These are phyloP conservation scores for Allophyes oxyacanthae DNA, from an alignment of 2,888 invertebrate species.

Conservation along the genomic window DNA sequence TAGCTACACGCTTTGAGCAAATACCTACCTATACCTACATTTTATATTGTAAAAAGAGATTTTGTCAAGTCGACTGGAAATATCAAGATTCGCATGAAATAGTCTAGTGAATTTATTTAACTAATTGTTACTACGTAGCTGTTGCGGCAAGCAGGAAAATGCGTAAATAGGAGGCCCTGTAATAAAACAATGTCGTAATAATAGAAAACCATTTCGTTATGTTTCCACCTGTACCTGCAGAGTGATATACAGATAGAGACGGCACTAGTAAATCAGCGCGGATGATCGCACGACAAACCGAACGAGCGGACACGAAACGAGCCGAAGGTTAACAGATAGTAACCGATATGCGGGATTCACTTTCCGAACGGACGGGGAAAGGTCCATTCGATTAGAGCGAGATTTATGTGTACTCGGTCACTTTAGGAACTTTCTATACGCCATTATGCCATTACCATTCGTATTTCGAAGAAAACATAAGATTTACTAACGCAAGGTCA, in stretches of 20 bases:
- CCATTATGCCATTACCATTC: conserved; percentile 27
- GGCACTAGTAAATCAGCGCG: conserved; percentile 54
- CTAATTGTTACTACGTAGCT: too few relatives aligned
- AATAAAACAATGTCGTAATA: too few relatives aligned
- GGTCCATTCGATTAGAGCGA: conserved; percentile 51
- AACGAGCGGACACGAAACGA: conserved; percentile 44
- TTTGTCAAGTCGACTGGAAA: too few relatives aligned
- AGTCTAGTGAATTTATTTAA: too few relatives aligned
- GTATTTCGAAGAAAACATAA: too few relatives aligned
- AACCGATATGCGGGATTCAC: conserved; percentile 53
- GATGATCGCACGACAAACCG: conserved; percentile 52
- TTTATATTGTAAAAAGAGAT: too few relatives aligned
- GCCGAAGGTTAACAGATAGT: conserved; percentile 54
- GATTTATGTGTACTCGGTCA: conserved; percentile 51
- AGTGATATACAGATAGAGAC: conserved; percentile 34
- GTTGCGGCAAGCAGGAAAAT: too few relatives aligned
- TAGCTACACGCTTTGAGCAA: too few relatives aligned
- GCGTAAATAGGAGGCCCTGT: too few relatives aligned
- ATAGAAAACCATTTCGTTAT: not conserved
- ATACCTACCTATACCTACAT: too few relatives aligned
- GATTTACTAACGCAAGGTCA: conserved; percentile 1
- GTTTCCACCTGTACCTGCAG: conserved; percentile 28
- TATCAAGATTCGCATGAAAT: too few relatives aligned
- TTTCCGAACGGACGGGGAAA: conserved; percentile 52
- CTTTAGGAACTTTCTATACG: conserved; percentile 46